These are phyloP conservation scores for Cryptoprocta ferox DNA, from an alignment of 2,797 vertebrate species.

Conservation along the genomic window DNA sequence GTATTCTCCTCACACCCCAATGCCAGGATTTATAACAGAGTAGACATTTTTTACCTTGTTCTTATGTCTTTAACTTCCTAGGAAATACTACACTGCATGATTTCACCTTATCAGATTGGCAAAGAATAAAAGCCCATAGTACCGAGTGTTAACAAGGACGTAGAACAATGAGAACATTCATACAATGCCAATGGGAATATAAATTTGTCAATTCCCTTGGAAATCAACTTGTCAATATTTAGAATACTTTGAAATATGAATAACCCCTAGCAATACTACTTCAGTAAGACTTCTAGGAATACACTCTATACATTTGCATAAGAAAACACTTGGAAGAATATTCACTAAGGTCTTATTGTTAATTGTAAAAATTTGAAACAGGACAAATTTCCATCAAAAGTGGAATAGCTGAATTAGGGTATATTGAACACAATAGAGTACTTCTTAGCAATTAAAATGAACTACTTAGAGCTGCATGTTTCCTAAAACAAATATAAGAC, in stretches of 20 bases:
- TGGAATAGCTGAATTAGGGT: background rate
- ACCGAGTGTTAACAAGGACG: background rate
- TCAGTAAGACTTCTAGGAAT: conserved; percentile 33
- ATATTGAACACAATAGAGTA: background rate
- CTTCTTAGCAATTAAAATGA: background rate
- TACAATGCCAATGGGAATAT: background rate
- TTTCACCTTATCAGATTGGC: conserved; percentile 41
- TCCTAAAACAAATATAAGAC: conserved; percentile 14
- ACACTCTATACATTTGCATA: conserved; percentile 9
- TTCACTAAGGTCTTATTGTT: background rate
- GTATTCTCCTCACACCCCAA: background rate
- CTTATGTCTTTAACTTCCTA: background rate
- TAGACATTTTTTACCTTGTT: conserved; percentile 3
- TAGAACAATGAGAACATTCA: background rate
- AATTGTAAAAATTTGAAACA: conserved; percentile 42
- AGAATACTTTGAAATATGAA: background rate
- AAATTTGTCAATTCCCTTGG: background rate
- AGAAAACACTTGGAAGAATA: background rate
- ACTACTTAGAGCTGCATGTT: background rate
- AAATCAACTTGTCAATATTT: conserved; percentile 41
- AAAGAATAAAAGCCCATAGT: background rate
- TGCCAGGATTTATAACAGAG: background rate
- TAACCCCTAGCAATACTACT: background rate
- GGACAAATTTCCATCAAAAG: background rate
- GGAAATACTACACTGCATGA: background rate